These are phyloP conservation scores for Physella acuta DNA, from an alignment of 1,140 invertebrate species.

Conservation along the genomic window DNA sequence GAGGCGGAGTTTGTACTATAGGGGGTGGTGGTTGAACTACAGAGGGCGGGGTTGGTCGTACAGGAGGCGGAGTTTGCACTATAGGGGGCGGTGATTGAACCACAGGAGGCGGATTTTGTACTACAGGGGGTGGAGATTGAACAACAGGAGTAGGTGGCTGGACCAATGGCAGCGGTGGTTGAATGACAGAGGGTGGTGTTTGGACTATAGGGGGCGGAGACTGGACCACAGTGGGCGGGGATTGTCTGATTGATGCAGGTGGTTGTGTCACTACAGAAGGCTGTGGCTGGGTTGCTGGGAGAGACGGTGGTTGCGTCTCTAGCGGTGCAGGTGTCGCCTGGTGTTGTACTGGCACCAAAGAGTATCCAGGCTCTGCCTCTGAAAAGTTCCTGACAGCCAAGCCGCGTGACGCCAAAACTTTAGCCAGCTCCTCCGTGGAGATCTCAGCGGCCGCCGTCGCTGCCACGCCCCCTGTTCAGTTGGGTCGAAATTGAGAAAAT, in stretches of 20 bases:
- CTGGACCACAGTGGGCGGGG: too few species aligned
- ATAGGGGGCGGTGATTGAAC: background rate
- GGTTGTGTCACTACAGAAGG: background rate
- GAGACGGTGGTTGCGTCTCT: background rate
- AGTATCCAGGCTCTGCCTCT: background rate
- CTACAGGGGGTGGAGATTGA: background rate
- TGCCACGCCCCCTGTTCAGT: too few species aligned
- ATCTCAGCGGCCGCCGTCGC: background rate
- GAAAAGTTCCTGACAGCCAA: background rate
- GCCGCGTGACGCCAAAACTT: background rate
- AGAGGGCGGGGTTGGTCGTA: background rate
- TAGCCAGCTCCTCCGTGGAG: background rate
- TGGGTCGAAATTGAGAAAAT: too few species aligned
- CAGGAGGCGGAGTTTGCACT: too few species aligned
- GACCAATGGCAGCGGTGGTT: too few species aligned
- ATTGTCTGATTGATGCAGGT: background rate
- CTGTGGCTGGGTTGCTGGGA: background rate
- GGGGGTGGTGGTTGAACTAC: too few species aligned
- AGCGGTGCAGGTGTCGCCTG: background rate
- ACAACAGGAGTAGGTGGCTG: background rate
- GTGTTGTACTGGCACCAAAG: too few species aligned
- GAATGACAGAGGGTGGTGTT: background rate
- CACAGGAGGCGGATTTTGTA: background rate
- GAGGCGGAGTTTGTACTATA: background rate
- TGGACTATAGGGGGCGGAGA: too few species aligned